Evolutionary conservation across 2,113 vertebrate genomes (phyloP), one percentile per base, ranked within the genome.

Genomic region (Rhinoptilus africanus): DNA sequence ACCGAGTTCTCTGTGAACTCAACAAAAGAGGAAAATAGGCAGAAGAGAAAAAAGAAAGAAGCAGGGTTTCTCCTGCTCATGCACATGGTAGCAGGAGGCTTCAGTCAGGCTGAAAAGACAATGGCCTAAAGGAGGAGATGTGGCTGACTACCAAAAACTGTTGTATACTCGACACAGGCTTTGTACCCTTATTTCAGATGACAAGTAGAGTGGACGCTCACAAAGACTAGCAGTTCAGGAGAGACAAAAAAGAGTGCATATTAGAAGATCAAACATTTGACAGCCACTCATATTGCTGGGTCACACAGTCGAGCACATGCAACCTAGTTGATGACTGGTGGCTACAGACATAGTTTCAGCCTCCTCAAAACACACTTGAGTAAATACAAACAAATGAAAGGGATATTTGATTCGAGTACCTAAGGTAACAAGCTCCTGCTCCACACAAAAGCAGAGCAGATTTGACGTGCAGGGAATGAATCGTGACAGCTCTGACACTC

Each of bases 21-120:
- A 80, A 95, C 93, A 96, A 96, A 97, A 91, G 89, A 92, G 54
- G n/a, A 96, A 96, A 96, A 97, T 85, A 92, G 92, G 53, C 78
- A 96, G 89, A 91, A 85, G 85, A 91, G 77, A 91, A 88, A 89
- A 96, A 91, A 92, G 94, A 78, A 91, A 87, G 74, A 97, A 63
- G 64, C 91, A 81, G 68, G 27, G 37, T 95, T 97, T 82, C 91
- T 96, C 80, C 63, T 75, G 63, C 57, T 92, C 10, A 1, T 94
- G 62, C 35, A 4, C 6, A 9, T 76, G 48, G 69, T 95, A 94
- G 86, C 80, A 94, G 83, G 94, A 94, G 88, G 71, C 73, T 97
- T 92, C 85, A 94, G 37, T 91, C 53, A 96, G 85, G 48, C 92
- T 93, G 83, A 97, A 97, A 92, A 96, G 92, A 91, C 76, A 85